A percentile compares a stretch with the other conserved stretches of the same genome.
Evolutionary conservation across 2,888 invertebrate species (phyloP).

Genomic region (Phrixothrix hirtus): DNA sequence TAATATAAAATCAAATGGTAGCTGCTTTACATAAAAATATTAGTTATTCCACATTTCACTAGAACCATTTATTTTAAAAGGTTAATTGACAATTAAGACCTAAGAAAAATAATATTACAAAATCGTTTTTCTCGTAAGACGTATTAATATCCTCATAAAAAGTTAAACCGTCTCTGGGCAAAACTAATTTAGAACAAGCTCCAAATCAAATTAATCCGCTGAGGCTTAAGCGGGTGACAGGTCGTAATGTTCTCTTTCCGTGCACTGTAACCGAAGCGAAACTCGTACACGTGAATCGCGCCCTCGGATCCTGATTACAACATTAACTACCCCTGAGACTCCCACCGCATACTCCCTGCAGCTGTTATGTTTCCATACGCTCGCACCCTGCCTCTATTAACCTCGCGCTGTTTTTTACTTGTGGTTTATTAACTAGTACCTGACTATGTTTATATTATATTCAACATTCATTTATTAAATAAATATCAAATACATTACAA

Average conservation of each 20-base stretch:
- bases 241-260: conserved; percentile 43
- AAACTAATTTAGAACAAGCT: conserved; percentile 37
- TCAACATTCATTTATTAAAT: no score
- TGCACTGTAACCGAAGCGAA: conserved; percentile 35
- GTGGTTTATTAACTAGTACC: conserved; percentile 15
- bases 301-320: conserved; percentile 50
- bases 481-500: no score
- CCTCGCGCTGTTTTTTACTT: conserved; percentile 17
- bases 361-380: conserved; percentile 27
- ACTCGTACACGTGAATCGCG: conserved; percentile 47
- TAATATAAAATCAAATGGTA: no score
- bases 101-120: conserved; percentile 8
- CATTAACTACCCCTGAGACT: conserved; percentile 46
- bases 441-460: no score
- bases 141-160: conserved; percentile 29
- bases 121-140: conserved; percentile 20
- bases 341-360: conserved; percentile 32
- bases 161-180: conserved; percentile 28
- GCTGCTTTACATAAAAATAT: not conserved
- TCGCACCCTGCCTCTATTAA: conserved; percentile 18
- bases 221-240: conserved; percentile 45
- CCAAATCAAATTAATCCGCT: conserved; percentile 44
- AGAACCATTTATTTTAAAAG: no score
- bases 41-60: no score
- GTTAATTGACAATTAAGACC: no score